Conservation (phyloP, 23 tunicate genomes). For the Halocynthia roretzi region DNA sequence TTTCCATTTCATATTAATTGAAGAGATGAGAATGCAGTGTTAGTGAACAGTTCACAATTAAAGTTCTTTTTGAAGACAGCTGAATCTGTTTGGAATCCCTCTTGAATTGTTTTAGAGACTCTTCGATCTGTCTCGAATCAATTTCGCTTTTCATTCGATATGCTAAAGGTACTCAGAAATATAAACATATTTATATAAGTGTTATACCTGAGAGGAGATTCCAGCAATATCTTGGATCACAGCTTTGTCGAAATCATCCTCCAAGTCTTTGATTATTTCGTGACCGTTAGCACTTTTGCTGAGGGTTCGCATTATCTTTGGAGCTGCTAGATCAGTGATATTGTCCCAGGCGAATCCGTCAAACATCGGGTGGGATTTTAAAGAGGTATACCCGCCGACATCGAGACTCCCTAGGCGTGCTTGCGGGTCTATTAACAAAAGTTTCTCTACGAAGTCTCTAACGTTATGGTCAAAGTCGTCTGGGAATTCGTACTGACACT, state of each 20-base stretch:
- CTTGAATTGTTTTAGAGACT: no score
- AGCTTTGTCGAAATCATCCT: conserved; percentile 68
- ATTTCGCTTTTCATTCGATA: no score
- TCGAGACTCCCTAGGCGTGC: conserved; percentile 12
- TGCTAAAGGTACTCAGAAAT: no score
- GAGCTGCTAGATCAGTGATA: conserved; percentile 10
- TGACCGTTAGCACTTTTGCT: conserved; percentile 43
- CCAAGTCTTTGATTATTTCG: conserved; percentile 24
- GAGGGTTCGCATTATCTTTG: conserved; percentile 14
- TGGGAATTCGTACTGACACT: conserved; percentile 66
- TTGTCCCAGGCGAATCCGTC: conserved; percentile 23
- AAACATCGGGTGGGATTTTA: conserved; percentile 21
- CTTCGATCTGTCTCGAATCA: no score
- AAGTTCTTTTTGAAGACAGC: no score
- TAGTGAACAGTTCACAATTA: no score
- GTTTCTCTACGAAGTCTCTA: conserved; percentile 38
- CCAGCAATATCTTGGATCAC: conserved; percentile 42
- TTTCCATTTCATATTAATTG: no score
- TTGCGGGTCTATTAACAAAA: conserved; percentile 72
- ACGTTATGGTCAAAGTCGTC: conserved; percentile 54
- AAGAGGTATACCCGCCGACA: neutral
- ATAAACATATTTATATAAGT: no score
- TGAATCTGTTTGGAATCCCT: no score
- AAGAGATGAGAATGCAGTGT: no score
- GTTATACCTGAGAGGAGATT: no score